Percentiles rank a stretch among this genome's conserved stretches.
Conservation (phyloP, 2,888 invertebrate species). For the Onchidella celtica region DNA sequence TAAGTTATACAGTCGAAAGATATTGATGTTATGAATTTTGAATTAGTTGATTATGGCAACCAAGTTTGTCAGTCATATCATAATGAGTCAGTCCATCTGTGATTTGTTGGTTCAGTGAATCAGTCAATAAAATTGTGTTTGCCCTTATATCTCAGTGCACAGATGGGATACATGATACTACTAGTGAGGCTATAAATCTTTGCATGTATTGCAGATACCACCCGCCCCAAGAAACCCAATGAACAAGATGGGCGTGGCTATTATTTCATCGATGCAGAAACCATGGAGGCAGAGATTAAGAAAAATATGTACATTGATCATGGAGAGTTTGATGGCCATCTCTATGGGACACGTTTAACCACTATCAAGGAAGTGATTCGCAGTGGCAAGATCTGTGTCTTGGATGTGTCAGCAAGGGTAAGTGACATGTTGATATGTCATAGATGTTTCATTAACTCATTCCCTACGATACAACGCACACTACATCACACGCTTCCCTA, state of each 20-base stretch:
- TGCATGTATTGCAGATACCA: conserved; percentile 96
- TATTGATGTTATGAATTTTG: no score
- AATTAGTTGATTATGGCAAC: no score
- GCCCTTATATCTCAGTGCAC: no score
- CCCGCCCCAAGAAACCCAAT: conserved; percentile 93
- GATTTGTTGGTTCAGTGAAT: no score
- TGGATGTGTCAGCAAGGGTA: conserved; percentile 93
- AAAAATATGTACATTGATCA: conserved; percentile 97
- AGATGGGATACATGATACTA: no score
- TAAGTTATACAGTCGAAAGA: background rate
- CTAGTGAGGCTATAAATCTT: no score
- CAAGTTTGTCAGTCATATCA: no score
- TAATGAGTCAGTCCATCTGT: no score
- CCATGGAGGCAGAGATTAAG: conserved; percentile 96
- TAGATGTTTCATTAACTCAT: background rate
- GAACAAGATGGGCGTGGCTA: conserved; percentile 98
- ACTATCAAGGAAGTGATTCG: conserved; percentile 96
- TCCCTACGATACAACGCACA: no score
- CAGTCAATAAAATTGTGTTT: no score
- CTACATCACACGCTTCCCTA: no score
- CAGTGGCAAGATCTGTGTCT: conserved; percentile 97
- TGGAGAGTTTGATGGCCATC: conserved; percentile 98
- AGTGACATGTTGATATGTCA: conserved; percentile 45
- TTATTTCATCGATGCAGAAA: conserved; percentile 96
- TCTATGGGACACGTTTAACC: conserved; percentile 96